A percentile compares a stretch with the other conserved stretches of the same genome.
Evolutionary conservation across 2,888 invertebrate genomes (phyloP).

Genomic region (Drosophila kanekoi): DNA sequence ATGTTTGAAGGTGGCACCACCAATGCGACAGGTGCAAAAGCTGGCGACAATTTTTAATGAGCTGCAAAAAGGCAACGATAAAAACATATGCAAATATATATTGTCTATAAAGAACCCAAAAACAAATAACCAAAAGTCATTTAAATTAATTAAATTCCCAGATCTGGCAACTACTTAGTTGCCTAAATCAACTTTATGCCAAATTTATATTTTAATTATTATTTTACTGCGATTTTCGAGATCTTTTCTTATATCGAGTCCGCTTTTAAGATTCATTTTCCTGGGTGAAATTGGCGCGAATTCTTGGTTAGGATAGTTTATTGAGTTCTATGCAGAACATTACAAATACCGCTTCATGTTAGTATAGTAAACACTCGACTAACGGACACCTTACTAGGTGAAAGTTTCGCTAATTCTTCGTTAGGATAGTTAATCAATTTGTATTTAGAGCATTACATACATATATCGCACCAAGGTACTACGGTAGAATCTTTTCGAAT

Average conservation of each 20-base stretch:
- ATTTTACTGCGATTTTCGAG: background rate
- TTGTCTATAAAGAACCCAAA: background rate
- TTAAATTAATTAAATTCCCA: conserved; percentile 33
- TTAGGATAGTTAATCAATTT: too few species aligned
- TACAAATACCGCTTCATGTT: too few species aligned
- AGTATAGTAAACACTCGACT: too few species aligned
- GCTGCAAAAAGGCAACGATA: conserved; percentile 72
- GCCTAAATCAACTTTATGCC: background rate
- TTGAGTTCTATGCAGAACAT: too few species aligned
- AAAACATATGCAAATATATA: conserved; percentile 3
- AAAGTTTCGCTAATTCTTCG: too few species aligned
- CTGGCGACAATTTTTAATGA: conserved; percentile 78
- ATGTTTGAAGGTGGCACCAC: conserved; percentile 70
- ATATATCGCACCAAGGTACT: too few species aligned
- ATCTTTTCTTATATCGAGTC: background rate
- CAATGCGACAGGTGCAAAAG: conserved; percentile 73
- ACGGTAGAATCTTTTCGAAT: too few species aligned
- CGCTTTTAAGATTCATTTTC: too few species aligned
- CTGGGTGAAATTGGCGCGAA: too few species aligned
- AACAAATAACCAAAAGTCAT: conserved; percentile 30
- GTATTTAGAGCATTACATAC: too few species aligned
- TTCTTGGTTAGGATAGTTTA: too few species aligned
- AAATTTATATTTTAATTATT: conserved; percentile 1
- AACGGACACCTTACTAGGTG: too few species aligned
- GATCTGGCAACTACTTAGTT: conserved; percentile 2